Conservation (phyloP, 2,797 vertebrate species). For the Artibeus lituratus region DNA sequence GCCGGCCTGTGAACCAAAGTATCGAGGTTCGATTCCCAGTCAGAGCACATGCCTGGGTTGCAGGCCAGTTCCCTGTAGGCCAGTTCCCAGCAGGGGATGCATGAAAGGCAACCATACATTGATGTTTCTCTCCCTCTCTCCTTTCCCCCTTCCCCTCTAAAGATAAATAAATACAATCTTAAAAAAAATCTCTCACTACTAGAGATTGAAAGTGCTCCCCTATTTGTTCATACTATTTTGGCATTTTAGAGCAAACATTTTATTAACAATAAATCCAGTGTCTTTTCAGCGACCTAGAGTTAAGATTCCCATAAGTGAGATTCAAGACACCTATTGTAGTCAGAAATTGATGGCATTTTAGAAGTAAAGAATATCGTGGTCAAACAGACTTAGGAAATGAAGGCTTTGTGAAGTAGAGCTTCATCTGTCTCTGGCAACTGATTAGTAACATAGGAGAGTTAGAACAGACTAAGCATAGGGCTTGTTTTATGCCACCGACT, state of each 20-base stretch:
- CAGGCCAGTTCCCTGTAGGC: too few species aligned
- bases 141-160: too few species aligned
- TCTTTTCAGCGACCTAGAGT: not conserved
- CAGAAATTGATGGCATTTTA: not conserved
- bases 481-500: not conserved
- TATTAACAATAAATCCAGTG: not conserved
- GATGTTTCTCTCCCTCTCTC: too few species aligned
- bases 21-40: too few species aligned
- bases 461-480: not conserved
- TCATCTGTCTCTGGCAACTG: accelerated
- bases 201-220: not conserved
- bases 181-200: too few species aligned
- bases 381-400: not conserved
- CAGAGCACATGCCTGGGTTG: too few species aligned
- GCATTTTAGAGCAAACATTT: not conserved
- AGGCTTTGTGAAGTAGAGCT: not conserved
- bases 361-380: not conserved
- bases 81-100: too few species aligned
- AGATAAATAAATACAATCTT: too few species aligned
- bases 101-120: too few species aligned
- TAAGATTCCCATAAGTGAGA: not conserved
- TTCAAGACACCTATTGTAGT: not conserved
- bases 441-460: not conserved
- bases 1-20: too few species aligned
- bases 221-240: not conserved